Conservation (phyloP, 2,888 invertebrate species). For the Torymus auratus region DNA sequence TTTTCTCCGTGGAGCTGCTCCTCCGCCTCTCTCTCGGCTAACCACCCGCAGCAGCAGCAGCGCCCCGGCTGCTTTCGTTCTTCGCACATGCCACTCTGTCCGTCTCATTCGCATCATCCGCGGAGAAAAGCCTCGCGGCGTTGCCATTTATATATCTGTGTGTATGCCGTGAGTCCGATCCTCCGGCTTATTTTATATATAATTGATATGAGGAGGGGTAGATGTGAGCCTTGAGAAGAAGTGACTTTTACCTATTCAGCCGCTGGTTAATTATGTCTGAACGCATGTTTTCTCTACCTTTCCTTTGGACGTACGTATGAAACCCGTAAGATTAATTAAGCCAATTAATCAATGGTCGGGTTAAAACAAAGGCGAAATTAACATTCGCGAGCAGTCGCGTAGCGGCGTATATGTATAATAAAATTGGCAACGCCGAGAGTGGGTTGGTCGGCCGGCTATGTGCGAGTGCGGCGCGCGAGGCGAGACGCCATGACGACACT, state of each 20-base stretch:
- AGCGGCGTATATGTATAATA: not conserved
- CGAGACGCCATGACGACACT: conserved; percentile 60
- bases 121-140: conserved; percentile 52
- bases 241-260: conserved; percentile 22
- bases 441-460: not conserved
- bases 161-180: not conserved
- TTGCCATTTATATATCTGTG: conserved; percentile 29
- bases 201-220: not conserved
- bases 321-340: not conserved
- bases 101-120: conserved; percentile 47
- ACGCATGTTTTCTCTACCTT: not conserved
- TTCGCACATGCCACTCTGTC: conserved; percentile 58
- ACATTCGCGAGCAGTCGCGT: not conserved
- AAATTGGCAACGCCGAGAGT: conserved; percentile 42
- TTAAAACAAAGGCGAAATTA: not conserved
- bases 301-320: not conserved
- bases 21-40: conserved; percentile 57
- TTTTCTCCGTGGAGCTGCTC: conserved; percentile 43
- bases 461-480: not conserved
- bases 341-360: not conserved
- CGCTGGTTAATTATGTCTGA: not conserved
- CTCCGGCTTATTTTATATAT: conserved; percentile 20
- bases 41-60: conserved; percentile 47
- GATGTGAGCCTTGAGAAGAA: conserved; percentile 17
- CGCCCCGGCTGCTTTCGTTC: conserved; percentile 59